A percentile compares a stretch with the other conserved stretches of the same genome.
phyloP scores from a whole-genome alignment of 2,888 invertebrate species.

The Sphaeridia pumilis region DNA sequence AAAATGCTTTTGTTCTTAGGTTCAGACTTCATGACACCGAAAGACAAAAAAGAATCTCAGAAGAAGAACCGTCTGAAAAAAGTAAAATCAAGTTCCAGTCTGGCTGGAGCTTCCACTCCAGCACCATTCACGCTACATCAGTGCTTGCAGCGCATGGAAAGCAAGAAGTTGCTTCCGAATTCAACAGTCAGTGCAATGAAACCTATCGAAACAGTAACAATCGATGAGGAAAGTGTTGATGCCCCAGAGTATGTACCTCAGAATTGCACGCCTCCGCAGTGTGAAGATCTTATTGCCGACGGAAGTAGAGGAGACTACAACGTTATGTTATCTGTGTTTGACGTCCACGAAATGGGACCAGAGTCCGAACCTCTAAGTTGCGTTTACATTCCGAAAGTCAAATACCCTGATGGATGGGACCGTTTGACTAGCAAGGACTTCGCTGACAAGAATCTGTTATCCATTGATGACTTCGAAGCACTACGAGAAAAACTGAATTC shows the following conservation, averaged over 20 bases:
- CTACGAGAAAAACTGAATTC: slow-evolving; percentile 4
- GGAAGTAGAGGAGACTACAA: slow-evolving; percentile 2
- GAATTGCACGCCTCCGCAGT: neutral
- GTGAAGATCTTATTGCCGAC: neutral
- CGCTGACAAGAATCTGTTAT: neutral
- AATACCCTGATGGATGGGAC: slow-evolving; percentile 2
- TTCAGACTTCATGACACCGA: slow-evolving; percentile 6
- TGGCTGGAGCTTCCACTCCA: neutral
- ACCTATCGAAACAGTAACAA: slow-evolving; percentile 4
- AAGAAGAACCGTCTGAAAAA: neutral
- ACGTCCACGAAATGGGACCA: neutral
- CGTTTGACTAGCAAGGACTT: neutral
- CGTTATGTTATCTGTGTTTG: slow-evolving; percentile 1
- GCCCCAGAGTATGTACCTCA: neutral
- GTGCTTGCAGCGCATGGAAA: slow-evolving; percentile 10
- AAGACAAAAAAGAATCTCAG: neutral
- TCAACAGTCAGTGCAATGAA: neutral
- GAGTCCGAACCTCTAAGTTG: slow-evolving; percentile 2
- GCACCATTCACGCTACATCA: neutral
- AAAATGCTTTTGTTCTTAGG: neutral
- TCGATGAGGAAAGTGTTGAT: slow-evolving; percentile 1
- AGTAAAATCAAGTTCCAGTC: neutral
- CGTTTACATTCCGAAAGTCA: neutral
- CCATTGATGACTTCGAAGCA: neutral
- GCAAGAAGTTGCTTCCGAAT: neutral